Evolutionary conservation across 2,888 invertebrate species (phyloP).

Genomic region (Ornithoptera priamus): DNA sequence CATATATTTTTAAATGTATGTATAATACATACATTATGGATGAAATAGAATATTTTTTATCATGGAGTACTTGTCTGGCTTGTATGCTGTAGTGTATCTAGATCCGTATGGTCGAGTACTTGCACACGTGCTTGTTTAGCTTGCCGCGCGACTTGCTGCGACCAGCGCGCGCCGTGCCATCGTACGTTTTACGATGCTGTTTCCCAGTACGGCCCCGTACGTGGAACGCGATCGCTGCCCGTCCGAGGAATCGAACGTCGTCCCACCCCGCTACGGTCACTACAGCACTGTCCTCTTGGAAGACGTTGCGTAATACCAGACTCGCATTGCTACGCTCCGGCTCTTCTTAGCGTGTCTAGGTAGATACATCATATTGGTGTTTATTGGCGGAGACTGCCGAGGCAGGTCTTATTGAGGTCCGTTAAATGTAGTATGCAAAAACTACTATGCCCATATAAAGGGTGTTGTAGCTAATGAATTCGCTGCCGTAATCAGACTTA

Average conservation of each 20-base stretch:
- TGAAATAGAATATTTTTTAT: neutral
- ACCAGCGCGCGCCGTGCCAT: conserved; percentile 1
- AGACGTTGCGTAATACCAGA: neutral
- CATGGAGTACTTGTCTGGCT: neutral
- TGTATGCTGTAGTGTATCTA: neutral
- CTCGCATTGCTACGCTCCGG: neutral
- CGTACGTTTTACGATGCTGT: conserved; percentile 21
- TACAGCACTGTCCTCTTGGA: neutral
- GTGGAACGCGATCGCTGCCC: conserved; percentile 13
- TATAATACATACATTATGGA: too few relatives aligned
- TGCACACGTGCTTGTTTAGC: neutral
- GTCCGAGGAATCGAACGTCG: neutral
- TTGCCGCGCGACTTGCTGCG: neutral
- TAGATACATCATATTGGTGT: too few relatives aligned
- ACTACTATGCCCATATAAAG: too few relatives aligned
- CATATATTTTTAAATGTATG: too few relatives aligned
- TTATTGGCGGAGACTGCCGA: too few relatives aligned
- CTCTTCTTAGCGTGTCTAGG: neutral
- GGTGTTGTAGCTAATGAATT: too few relatives aligned
- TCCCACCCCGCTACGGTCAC: neutral
- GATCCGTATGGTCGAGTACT: neutral
- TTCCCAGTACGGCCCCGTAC: conserved; percentile 13
- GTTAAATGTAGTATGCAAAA: too few relatives aligned
- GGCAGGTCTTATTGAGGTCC: too few relatives aligned
- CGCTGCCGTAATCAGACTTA: too few relatives aligned